Evolutionary conservation across 2,797 vertebrate species (phyloP), one percentile per base, ranked within the genome.

Genomic region (Hafferia zeledoni): DNA sequence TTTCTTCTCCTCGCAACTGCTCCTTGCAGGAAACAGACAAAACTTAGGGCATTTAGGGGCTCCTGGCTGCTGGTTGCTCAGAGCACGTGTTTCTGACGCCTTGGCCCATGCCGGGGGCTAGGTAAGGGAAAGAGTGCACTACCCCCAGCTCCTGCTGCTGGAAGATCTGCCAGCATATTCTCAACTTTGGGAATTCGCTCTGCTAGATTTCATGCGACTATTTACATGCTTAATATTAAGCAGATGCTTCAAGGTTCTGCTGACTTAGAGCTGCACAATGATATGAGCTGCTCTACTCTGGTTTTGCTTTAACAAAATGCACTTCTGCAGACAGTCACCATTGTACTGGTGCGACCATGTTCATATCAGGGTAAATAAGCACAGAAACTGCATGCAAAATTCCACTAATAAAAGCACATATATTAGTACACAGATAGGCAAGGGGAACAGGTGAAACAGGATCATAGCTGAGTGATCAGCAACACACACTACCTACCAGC

Each of bases 391-490:
- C 55, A 92, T 47, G 46, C 46, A 83, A 87, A 91, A 87, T 39
- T 37, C 17, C 24, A 22, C 18, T 44, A 46, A 20, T 27, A 87
- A 37, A 84, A 83, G 33, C 6, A 78, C 43, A 69, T 43, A 4
- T 24, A 65, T 70, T 41, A 68, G 18, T 33, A 83, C 17, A 64
- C 16, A 50, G 83, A 86, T 27, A 50, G 28, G 67, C 76, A 89
- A 0, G 8, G 77, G 77, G 72, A 96, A 88, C 94, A 93, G 94
- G 94, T 97, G 95, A 94, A 95, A 93, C 78, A 59, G 74, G 83
- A 79, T 88, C 89, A 83, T 68, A 92, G 55, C 31, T 31, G 78
- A 83, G 52, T 1, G 7, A 84, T 61, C 71, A 77, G 71, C 17
- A 28, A 70, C 92, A 83, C 67, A 67, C 11, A 9, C 50, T 71